Evolutionary conservation across 92 coral and sea anemone species (phyloP), one percentile per base, ranked within the genome.

Genomic region (Bergia puertoricense): DNA sequence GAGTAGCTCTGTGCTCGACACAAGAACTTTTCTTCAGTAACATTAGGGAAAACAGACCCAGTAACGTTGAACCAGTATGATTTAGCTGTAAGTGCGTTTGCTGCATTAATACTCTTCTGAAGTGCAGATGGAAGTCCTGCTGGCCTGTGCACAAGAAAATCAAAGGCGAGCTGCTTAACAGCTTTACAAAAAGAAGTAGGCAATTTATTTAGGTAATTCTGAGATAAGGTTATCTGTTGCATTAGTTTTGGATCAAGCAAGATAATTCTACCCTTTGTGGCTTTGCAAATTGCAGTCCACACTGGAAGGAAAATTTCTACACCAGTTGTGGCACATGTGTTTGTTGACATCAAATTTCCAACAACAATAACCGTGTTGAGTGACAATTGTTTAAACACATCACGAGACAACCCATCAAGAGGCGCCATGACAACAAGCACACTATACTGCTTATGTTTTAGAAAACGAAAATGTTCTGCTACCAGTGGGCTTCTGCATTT

Each of bases 371-470:
- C 66, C 3, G 39, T 50, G 9, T 51, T 37, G 67, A 50, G 15
- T 0, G 82, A 46, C 42, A 46, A 40, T 23, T 23, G 41, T n/a
- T 50, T 51, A 45, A 79, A 48, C 16, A 79, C 50, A 14, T 79
- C 22, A n/a, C 41, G 16, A 3, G 65, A 79, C 18, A 79, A 1
- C 1, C 82, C 82, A 15, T 36, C 82, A 48, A 79, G 82, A 3
- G 82, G 82, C 1, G 82, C 82, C 82, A 79, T 79, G 43, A 79
- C 40, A 54, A 79, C 82, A 30, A 79, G 82, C 20, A 79, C 65
- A 30, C n/a, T n/a, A 30, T 23, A 79, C 8, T 22, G n/a, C 51
- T 50, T 15, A 40, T 50, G 67, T 79, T 50, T 45, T 22, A 79
- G 43, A 20, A 48, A 79, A 8, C 82, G 11, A 54, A 79, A 42